A percentile compares a stretch with the other conserved stretches of the same genome.
Evolutionary conservation across 2,888 invertebrate species (phyloP).

Genomic region (Philopedon plagiatum): DNA sequence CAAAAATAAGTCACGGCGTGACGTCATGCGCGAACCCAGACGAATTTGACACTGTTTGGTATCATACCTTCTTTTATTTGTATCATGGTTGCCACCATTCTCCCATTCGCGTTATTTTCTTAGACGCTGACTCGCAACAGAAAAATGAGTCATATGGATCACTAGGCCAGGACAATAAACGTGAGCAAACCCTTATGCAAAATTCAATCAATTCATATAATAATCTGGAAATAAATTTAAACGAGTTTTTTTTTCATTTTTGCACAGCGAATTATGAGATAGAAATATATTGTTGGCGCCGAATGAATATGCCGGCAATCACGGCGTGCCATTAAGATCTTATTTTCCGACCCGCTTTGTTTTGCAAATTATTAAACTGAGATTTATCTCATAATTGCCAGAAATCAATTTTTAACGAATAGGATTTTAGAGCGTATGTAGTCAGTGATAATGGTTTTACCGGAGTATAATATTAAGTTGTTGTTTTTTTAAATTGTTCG

Average conservation of each 20-base stretch:
- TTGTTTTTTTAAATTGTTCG: no score
- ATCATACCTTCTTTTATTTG: no score
- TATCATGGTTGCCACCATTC: no score
- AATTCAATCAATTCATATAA: conserved; percentile 27
- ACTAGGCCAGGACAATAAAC: no score
- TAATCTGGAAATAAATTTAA: conserved; percentile 8
- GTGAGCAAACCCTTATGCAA: no score
- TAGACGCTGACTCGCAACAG: no score
- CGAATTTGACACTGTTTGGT: no score
- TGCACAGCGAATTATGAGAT: conserved; percentile 11
- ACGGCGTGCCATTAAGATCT: neutral
- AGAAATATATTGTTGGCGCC: conserved; percentile 22
- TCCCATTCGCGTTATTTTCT: no score
- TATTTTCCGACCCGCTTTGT: neutral
- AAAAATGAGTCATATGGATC: no score
- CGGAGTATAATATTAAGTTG: no score
- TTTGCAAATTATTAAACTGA: neutral
- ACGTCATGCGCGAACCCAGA: no score
- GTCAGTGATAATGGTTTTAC: neutral
- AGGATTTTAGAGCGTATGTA: neutral
- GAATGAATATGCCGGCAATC: conserved; percentile 20
- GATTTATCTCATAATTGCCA: neutral
- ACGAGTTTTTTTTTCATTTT: conserved; percentile 9
- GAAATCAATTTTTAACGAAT: neutral
- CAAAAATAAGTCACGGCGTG: no score